These are phyloP conservation scores for Chascanopsetta lugubris DNA, from an alignment of 2,113 vertebrate genomes.

Conservation along the genomic window DNA sequence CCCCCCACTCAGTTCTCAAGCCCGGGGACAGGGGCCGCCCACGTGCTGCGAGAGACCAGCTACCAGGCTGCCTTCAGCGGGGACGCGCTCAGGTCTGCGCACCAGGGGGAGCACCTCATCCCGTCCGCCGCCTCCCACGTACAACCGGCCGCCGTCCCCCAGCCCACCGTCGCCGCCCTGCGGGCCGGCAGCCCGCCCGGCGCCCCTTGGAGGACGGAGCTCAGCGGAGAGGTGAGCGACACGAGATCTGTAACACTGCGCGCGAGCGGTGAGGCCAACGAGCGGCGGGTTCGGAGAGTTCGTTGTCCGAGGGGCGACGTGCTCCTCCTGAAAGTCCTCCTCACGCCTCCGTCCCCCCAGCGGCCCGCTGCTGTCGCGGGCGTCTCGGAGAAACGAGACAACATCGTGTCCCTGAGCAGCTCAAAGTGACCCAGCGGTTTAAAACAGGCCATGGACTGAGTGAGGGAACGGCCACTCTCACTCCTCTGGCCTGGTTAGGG, in stretches of 20 bases:
- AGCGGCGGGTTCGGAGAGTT: background rate
- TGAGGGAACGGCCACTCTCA: conserved; percentile 65
- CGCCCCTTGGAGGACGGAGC: conserved; percentile 54
- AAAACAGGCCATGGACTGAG: conserved; percentile 61
- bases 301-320: background rate
- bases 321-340: conserved; percentile 40
- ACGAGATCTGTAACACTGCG: too few species aligned
- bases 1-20: conserved; percentile 76
- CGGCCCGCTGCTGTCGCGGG: conserved; percentile 36
- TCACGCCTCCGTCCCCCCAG: conserved; percentile 30
- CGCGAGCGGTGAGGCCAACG: too few species aligned
- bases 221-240: conserved; percentile 68
- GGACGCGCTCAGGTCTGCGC: conserved; percentile 65
- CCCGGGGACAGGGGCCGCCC: conserved; percentile 73
- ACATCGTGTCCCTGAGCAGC: conserved; percentile 57
- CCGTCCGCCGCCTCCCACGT: conserved; percentile 35
- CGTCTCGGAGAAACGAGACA: conserved; percentile 52
- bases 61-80: conserved; percentile 86
- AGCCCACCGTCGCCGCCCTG: conserved; percentile 21
- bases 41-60: conserved; percentile 82
- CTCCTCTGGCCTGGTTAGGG: conserved; percentile 67
- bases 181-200: conserved; percentile 25
- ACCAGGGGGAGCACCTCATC: conserved; percentile 44
- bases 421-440: conserved; percentile 76
- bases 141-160: conserved; percentile 41